Base-by-base conservation (phyloP, 1,140 invertebrate genomes). In the Drosophila trapezifrons region DNA sequence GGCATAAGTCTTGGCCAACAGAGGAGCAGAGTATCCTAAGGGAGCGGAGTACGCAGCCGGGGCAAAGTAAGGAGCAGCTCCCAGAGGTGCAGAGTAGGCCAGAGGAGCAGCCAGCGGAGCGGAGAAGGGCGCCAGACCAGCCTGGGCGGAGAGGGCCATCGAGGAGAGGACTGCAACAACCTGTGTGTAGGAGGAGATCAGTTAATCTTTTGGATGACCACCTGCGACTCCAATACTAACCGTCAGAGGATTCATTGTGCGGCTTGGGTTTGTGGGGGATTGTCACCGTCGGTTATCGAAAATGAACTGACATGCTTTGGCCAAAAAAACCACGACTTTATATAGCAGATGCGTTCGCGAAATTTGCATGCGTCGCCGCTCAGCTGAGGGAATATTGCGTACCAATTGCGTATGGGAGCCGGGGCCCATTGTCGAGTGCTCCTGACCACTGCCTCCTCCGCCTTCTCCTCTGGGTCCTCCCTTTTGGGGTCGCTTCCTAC, bases 231-330 rank as follows among this genome's bases (percentile, higher is more conserved):
- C n/a, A 15, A 9, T 38, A 91, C 91, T 92, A 82, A 92, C 91
- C 80, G 81, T 78, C 76, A 92, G 64, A 80, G 87, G 86, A 92
- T 90, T 92, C 91, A 92, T 92, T 92, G 87, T 92, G 55, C 38
- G 72, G 78, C 81, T 92, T 89, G 75, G 84, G 81, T 76, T 32
- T 2, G 6, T 32, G 73, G 65, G 71, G 66, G 76, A 76, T 91
- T 92, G 71, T 84, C 85, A 92, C 91, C 72, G 87, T 92, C 78
- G 89, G 83, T 89, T 91, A 82, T 78, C 81, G 74, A 91, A 92
- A 90, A 75, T 91, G 71, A 92, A 92, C 91, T 92, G 91, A 92
- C 90, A 91, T 92, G 57, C 80, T 58, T 55, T 86, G 67, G 69
- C 67, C 80, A 90, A 82, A 90, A 78, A 60, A n/a, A 37, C 64